Conservation (phyloP, 1,140 invertebrate species). For the Calliphora vicina region DNA sequence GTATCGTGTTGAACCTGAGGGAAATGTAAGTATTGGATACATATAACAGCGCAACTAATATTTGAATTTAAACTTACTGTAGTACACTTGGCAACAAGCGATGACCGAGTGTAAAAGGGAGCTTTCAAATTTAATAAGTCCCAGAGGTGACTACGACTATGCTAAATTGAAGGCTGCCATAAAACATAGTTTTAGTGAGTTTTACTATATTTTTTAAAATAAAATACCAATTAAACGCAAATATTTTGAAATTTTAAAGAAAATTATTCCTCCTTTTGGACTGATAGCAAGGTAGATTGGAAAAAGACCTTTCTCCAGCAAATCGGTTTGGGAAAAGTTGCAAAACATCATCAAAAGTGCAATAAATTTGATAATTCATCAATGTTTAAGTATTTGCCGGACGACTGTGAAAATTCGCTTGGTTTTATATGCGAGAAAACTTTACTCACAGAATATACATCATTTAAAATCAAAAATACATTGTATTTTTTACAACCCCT, state of each 20-base stretch:
- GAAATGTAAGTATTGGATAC: not conserved
- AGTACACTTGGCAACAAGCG: not conserved
- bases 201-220: not conserved
- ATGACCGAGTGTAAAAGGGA: not conserved
- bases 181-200: not conserved
- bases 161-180: not conserved
- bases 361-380: not conserved
- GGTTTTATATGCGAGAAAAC: too few species aligned
- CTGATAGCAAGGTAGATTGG: not conserved
- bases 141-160: not conserved
- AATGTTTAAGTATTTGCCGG: too few species aligned
- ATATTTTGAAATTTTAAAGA: not conserved
- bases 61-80: not conserved
- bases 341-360: not conserved
- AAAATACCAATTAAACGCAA: not conserved
- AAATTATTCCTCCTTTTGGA: not conserved
- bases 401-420: too few species aligned
- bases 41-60: not conserved
- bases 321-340: not conserved
- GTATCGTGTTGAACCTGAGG: not conserved
- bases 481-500: too few species aligned
- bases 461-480: too few species aligned
- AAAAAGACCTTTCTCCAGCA: not conserved
- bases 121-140: not conserved
- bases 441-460: too few species aligned